phyloP scores from a whole-genome alignment of 92 coral and sea anemone species.

The Anthopleura xanthogrammica region DNA sequence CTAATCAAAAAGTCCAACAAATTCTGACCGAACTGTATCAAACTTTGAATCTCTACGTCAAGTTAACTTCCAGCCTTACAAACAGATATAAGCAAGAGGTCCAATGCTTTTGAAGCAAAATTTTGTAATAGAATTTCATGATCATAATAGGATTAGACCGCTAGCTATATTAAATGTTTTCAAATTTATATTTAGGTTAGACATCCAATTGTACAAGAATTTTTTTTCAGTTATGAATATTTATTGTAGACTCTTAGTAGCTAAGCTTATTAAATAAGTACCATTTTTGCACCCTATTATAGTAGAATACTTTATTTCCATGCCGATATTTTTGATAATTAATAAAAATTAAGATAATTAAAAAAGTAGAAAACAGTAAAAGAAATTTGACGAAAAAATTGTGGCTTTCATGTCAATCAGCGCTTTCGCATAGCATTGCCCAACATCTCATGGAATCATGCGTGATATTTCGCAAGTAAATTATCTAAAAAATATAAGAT shows the following conservation, averaged over 20 bases:
- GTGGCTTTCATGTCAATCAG: no score
- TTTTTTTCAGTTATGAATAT: not conserved
- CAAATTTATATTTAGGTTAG: no score
- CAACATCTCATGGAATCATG: no score
- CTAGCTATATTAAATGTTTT: no score
- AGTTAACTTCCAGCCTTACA: slow-evolving; percentile 56
- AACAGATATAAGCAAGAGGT: slow-evolving; percentile 74
- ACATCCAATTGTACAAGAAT: no score
- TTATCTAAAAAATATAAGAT: no score
- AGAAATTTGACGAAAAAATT: not conserved
- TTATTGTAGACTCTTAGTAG: not conserved
- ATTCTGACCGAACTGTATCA: slow-evolving; percentile 51
- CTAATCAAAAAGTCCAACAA: slow-evolving; percentile 62
- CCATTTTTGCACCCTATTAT: not conserved
- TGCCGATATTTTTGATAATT: not conserved
- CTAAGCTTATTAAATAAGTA: not conserved
- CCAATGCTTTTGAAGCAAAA: slow-evolving; percentile 41
- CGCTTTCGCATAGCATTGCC: no score
- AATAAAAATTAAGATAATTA: no score
- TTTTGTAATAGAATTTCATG: not conserved
- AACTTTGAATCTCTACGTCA: slow-evolving; percentile 49
- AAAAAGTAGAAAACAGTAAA: not conserved
- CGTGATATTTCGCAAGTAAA: no score
- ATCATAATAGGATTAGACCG: no score
- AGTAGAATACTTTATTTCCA: not conserved